A percentile compares a stretch with the other conserved stretches of the same genome.
Conservation (phyloP, 92 coral and sea anemone species). For the Micromussa lordhowensis region DNA sequence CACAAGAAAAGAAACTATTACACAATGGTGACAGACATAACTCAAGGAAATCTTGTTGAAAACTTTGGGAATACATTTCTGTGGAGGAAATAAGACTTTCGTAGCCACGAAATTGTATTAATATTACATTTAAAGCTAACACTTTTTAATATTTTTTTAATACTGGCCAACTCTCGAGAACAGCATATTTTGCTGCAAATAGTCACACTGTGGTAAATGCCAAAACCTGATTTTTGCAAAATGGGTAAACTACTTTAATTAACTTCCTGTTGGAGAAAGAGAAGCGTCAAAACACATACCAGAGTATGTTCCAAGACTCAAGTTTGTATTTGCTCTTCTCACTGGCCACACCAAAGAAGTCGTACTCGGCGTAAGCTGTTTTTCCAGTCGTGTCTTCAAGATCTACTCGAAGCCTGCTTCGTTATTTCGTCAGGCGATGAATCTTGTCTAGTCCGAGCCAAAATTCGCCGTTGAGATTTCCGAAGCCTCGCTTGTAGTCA, state of each 20-base stretch:
- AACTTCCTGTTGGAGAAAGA: not conserved
- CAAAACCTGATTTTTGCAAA: not conserved
- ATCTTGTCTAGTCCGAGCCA: slow-evolving; percentile 35
- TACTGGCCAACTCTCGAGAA: too few relatives aligned
- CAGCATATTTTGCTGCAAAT: too few relatives aligned
- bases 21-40: not conserved
- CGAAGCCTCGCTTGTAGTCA: slow-evolving; percentile 43
- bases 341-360: slow-evolving; percentile 16
- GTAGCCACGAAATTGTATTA: too few relatives aligned
- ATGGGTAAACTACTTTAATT: not conserved
- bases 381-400: slow-evolving; percentile 25
- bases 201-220: not conserved
- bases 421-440: slow-evolving; percentile 9
- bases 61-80: not conserved
- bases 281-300: not conserved
- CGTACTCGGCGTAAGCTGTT: slow-evolving; percentile 23
- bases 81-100: too few relatives aligned
- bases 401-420: slow-evolving; percentile 27
- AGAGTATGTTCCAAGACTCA: slow-evolving; percentile 28
- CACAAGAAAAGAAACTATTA: not conserved
- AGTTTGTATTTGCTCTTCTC: slow-evolving; percentile 11
- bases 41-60: too few relatives aligned
- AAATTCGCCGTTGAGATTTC: slow-evolving; percentile 26
- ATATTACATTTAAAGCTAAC: too few relatives aligned
- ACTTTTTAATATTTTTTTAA: too few relatives aligned